Base-by-base conservation (phyloP, 1,140 invertebrate species). In the Drosophila bocqueti region DNA sequence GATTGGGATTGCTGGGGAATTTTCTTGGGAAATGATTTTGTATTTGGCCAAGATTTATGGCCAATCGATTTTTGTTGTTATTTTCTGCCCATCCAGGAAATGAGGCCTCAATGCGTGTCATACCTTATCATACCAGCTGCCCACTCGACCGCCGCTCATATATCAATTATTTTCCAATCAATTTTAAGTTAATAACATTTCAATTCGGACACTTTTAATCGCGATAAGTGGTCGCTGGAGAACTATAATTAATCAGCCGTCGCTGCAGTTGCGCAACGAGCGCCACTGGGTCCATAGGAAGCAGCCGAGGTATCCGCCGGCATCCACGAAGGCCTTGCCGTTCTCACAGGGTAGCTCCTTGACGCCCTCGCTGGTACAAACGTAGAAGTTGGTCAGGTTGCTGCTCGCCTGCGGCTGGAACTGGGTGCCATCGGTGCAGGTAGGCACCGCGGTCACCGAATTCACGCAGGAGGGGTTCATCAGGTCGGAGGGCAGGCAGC, bases 131-230 rank as follows among this genome's bases (percentile, higher is more conserved):
- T 83, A 89, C 89, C 80, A 21, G 43, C 21, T 9, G 43, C 24
- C 16, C 62, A 59, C 55, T 69, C 31, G 16, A 57, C 40, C 38
- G 21, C 45, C 52, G 54, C 47, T 63, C 45, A 64, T 61, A 31
- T 63, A 64, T 87, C 67, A 84, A 87, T 84, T 84, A 79, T 59
- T 84, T 87, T 75, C n/a, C 74, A 89, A 89, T 87, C 84, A 90
- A 76, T 84, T 79, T 79, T 31, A 79, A 89, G 59, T 78, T 78
- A 81, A 84, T 81, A 72, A 72, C 61, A 58, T 68, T 72, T 68
- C 58, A 76, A 65, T 60, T 75, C 47, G 60, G 50, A 62, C 65
- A 55, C 62, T 61, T 85, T 79, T 52, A 86, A 82, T 85, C 84
- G 69, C 57, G 84, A 81, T 83, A 80, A 76, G 58, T 60, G 52